These are phyloP conservation scores for Stegana nigrithorax DNA, from an alignment of 2,888 invertebrate genomes.

Conservation along the genomic window DNA sequence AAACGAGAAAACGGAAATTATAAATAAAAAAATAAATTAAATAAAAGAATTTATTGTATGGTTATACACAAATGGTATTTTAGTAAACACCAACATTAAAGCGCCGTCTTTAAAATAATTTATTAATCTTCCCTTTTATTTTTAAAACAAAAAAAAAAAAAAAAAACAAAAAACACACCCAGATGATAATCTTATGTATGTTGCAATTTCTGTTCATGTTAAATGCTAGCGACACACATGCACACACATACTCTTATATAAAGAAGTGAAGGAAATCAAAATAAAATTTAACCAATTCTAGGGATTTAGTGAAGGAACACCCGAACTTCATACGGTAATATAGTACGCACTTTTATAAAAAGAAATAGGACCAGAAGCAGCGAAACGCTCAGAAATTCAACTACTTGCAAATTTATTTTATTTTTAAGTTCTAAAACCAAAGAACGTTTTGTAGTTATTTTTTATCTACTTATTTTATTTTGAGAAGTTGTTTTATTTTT, in stretches of 20 bases:
- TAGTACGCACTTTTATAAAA: too few relatives aligned
- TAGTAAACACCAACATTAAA: too few relatives aligned
- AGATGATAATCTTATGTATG: background rate
- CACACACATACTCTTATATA: background rate
- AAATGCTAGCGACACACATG: background rate
- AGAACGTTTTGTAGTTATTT: conserved; percentile 39
- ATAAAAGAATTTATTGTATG: too few relatives aligned
- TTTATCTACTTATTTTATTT: conserved; percentile 1
- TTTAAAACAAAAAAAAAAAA: too few relatives aligned
- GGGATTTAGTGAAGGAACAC: too few relatives aligned
- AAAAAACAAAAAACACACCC: background rate
- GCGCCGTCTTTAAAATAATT: too few relatives aligned
- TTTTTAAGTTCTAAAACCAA: conserved; percentile 62
- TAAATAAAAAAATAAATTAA: too few relatives aligned
- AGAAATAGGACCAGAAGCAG: too few relatives aligned
- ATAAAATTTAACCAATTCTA: too few relatives aligned
- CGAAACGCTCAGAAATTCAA: background rate
- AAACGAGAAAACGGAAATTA: background rate
- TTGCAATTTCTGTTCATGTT: background rate
- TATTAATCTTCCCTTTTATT: too few relatives aligned
- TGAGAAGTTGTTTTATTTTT: background rate
- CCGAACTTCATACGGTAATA: too few relatives aligned
- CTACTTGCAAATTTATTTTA: conserved; percentile 14
- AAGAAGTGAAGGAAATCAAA: background rate
- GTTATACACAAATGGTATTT: too few relatives aligned